A percentile compares a stretch with the other conserved stretches of the same genome.
phyloP scores from a whole-genome alignment of 1,140 invertebrate species.

The Aphelinus atriplicis region DNA sequence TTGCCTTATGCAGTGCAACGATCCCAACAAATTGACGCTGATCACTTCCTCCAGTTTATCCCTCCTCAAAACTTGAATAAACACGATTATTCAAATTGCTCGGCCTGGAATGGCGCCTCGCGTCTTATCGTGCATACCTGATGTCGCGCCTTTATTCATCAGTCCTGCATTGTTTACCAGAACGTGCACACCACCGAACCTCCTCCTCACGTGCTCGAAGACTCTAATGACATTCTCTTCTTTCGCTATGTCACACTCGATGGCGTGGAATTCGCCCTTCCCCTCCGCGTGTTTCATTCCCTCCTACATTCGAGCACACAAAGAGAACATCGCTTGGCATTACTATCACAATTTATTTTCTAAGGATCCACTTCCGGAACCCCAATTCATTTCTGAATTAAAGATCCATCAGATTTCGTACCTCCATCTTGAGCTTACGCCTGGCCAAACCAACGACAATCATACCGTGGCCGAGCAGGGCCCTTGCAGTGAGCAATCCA shows the following conservation, averaged over 20 bases:
- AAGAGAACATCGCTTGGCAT: too few species aligned
- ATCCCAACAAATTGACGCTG: slow-evolving; percentile 15
- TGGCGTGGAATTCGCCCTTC: slow-evolving; percentile 26
- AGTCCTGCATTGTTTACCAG: slow-evolving; percentile 26
- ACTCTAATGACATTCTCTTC: slow-evolving; percentile 21
- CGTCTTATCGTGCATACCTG: slow-evolving; percentile 6
- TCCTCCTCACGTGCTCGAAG: slow-evolving; percentile 21
- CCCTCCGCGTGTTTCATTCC: slow-evolving; percentile 13
- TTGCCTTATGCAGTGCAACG: slow-evolving; percentile 13
- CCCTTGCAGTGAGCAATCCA: background rate
- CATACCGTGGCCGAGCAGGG: slow-evolving; percentile 1
- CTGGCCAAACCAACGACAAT: slow-evolving; percentile 16
- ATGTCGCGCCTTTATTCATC: background rate
- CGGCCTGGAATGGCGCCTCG: too few species aligned
- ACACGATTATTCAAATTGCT: background rate
- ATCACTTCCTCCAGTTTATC: slow-evolving; percentile 8
- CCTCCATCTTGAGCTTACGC: slow-evolving; percentile 14
- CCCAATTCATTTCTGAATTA: background rate
- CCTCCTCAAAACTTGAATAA: background rate
- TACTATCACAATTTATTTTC: too few species aligned
- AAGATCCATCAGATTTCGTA: background rate
- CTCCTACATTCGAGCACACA: slow-evolving; percentile 1
- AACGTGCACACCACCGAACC: slow-evolving; percentile 20
- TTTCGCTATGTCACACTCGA: slow-evolving; percentile 28
- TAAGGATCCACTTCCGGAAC: too few species aligned